phyloP scores from a whole-genome alignment of 2,888 invertebrate genomes.

The Empis stercorea region DNA sequence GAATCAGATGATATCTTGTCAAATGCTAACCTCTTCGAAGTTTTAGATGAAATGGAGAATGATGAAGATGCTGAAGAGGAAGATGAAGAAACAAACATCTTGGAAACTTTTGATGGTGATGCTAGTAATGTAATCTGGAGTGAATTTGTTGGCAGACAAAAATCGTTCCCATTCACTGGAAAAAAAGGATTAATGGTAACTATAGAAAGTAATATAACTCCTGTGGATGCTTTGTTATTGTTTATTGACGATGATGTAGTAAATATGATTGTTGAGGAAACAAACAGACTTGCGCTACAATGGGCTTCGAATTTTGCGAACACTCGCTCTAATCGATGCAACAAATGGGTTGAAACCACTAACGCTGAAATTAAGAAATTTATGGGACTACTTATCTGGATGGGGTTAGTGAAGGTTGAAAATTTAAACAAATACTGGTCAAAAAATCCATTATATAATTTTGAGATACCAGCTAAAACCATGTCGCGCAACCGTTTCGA shows the following conservation, averaged over 20 bases:
- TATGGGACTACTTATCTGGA: constrained; percentile 11
- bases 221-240: constrained; percentile 8
- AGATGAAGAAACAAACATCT: no score
- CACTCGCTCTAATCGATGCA: constrained; percentile 5
- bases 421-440: constrained; percentile 10
- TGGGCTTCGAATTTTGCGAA: background rate
- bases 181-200: constrained; percentile 6
- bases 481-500: constrained; percentile 12
- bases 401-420: constrained; percentile 12
- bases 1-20: no score
- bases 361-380: constrained; percentile 9
- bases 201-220: constrained; percentile 6
- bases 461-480: constrained; percentile 7
- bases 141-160: constrained; percentile 11
- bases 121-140: background rate
- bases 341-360: constrained; percentile 6
- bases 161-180: constrained; percentile 6
- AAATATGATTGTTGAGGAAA: constrained; percentile 5
- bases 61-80: no score
- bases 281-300: constrained; percentile 5
- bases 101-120: no score
- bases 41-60: no score
- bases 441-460: constrained; percentile 9
- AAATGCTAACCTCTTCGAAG: no score
- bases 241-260: constrained; percentile 11